phyloP scores from a whole-genome alignment of 2,797 vertebrate genomes.

The Periparus ater region DNA sequence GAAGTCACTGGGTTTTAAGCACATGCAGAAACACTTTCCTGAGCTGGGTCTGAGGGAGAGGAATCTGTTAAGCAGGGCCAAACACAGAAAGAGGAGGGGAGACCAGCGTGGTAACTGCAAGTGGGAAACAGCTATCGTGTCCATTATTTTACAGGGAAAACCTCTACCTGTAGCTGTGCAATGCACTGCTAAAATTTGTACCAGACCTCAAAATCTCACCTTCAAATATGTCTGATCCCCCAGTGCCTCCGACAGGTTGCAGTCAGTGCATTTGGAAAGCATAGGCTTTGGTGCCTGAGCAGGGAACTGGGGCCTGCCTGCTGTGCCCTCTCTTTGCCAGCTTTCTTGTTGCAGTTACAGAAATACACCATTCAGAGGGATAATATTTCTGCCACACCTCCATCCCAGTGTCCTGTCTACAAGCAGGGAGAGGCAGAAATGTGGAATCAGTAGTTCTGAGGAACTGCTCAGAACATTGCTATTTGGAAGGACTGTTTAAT shows the following conservation, averaged over 20 bases:
- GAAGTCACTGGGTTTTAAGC: not conserved
- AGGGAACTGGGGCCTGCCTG: not conserved
- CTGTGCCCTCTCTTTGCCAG: not conserved
- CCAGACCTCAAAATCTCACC: not conserved
- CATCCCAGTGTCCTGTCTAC: not conserved
- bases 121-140: not conserved
- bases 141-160: not conserved
- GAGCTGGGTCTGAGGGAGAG: not conserved
- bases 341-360: not conserved
- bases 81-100: not conserved
- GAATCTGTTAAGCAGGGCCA: not conserved
- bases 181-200: not conserved
- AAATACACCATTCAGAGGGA: not conserved
- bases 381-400: not conserved
- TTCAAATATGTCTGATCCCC: not conserved
- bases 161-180: not conserved
- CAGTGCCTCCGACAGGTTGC: not conserved
- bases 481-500: not conserved
- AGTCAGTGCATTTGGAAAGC: not conserved
- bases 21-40: not conserved
- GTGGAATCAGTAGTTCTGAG: not conserved
- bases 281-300: not conserved
- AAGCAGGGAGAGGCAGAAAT: not conserved
- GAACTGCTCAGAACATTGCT: not conserved
- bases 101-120: fast-evolving